Conservation (phyloP, 2,797 vertebrate genomes). For the Thripadectes ignobilis region DNA sequence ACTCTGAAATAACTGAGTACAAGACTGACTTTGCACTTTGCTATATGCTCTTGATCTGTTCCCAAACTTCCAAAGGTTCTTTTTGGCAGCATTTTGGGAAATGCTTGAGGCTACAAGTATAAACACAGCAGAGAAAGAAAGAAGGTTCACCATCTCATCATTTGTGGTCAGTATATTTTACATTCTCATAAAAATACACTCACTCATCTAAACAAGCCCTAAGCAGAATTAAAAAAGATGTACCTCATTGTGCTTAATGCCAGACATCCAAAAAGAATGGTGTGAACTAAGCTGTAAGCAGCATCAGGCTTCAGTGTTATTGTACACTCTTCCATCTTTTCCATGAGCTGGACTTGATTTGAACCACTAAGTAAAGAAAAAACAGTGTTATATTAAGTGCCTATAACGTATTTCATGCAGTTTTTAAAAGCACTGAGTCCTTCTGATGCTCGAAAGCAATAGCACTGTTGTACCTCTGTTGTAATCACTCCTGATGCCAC, state of each 20-base stretch:
- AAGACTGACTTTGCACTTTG: neutral
- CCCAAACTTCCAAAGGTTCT: neutral
- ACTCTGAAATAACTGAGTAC: neutral
- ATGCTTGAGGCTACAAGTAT: neutral
- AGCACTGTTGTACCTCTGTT: neutral
- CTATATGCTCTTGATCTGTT: neutral
- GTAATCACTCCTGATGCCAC: neutral
- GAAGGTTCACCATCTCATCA: neutral
- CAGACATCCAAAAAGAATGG: slow-evolving; percentile 88
- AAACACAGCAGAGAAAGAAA: neutral
- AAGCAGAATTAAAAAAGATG: neutral
- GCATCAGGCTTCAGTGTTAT: slow-evolving; percentile 82
- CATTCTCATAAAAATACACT: neutral
- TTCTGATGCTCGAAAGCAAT: neutral
- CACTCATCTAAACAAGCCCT: neutral
- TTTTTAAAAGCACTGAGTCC: neutral
- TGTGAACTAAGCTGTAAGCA: slow-evolving; percentile 90
- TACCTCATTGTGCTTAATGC: slow-evolving; percentile 97
- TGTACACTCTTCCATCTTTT: slow-evolving; percentile 49
- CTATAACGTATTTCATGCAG: neutral
- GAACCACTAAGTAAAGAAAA: slow-evolving; percentile 60
- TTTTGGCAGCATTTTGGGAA: neutral
- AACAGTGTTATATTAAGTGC: neutral
- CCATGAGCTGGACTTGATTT: neutral
- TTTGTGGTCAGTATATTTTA: neutral